phyloP scores from a whole-genome alignment of 2,888 invertebrate species.

The Calliopum simillimum region DNA sequence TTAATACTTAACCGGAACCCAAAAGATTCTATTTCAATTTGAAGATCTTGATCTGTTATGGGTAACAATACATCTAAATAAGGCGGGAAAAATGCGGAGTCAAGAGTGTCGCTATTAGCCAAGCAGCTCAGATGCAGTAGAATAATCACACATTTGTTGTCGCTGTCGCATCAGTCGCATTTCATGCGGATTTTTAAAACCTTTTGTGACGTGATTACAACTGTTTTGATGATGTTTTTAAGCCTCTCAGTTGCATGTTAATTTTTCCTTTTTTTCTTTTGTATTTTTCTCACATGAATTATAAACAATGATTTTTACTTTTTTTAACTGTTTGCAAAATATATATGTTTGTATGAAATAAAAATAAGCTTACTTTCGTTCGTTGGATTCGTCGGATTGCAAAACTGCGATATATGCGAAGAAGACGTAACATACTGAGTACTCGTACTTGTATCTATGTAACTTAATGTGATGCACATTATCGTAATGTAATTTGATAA shows the following conservation, averaged over 20 bases:
- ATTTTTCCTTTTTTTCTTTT: not conserved
- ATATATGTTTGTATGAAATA: not conserved
- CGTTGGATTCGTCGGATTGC: constrained; percentile 9
- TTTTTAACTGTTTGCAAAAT: constrained; percentile 4
- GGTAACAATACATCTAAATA: constrained; percentile 4
- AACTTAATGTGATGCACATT: constrained; percentile 4
- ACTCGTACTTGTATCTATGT: not conserved
- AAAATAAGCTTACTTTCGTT: constrained; percentile 24
- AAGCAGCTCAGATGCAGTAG: not conserved
- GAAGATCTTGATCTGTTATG: constrained; percentile 8
- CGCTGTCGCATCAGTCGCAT: not conserved
- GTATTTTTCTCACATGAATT: constrained; percentile 26
- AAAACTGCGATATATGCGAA: not conserved
- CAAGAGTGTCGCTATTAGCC: too few relatives aligned
- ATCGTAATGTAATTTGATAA: constrained; percentile 1
- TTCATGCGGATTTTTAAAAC: constrained; percentile 10
- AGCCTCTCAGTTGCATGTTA: not conserved
- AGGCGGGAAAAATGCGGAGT: not conserved
- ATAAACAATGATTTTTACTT: constrained; percentile 22
- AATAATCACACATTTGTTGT: not conserved
- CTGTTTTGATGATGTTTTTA: not conserved
- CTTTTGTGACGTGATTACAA: not conserved
- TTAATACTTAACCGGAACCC: constrained; percentile 30
- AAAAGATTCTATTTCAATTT: constrained; percentile 29
- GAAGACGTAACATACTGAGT: not conserved